Conservation (phyloP, 2,888 invertebrate species). For the Sarcophaga rosellei region DNA sequence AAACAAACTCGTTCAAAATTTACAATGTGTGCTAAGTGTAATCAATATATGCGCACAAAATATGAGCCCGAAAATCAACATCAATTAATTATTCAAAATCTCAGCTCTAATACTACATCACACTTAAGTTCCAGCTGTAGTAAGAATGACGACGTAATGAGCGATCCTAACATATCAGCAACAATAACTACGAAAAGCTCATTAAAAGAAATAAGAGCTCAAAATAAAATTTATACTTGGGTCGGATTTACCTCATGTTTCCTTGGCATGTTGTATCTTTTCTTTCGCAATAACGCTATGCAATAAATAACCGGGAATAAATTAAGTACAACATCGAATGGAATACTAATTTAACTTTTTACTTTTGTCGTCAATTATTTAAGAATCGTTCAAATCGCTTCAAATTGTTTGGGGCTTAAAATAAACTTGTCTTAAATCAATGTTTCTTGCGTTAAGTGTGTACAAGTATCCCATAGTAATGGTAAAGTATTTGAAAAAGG, state of each 20-base stretch:
- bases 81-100: slow-evolving; percentile 33
- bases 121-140: slow-evolving; percentile 40
- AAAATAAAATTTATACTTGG: slow-evolving; percentile 87
- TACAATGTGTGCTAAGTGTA: slow-evolving; percentile 62
- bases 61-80: slow-evolving; percentile 48
- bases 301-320: slow-evolving; percentile 52
- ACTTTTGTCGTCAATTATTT: slow-evolving; percentile 48
- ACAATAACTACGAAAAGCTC: slow-evolving; percentile 47
- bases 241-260: slow-evolving; percentile 94
- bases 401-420: slow-evolving; percentile 17
- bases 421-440: slow-evolving; percentile 23
- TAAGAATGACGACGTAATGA: slow-evolving; percentile 40
- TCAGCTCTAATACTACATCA: slow-evolving; percentile 36
- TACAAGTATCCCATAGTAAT: slow-evolving; percentile 19
- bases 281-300: slow-evolving; percentile 64
- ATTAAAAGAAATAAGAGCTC: slow-evolving; percentile 61
- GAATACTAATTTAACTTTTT: slow-evolving; percentile 29
- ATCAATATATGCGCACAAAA: slow-evolving; percentile 63
- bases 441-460: slow-evolving; percentile 9
- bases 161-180: slow-evolving; percentile 34
- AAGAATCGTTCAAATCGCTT: slow-evolving; percentile 42
- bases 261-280: slow-evolving; percentile 71
- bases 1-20: slow-evolving; percentile 66
- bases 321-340: slow-evolving; percentile 58
- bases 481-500: slow-evolving; percentile 59